These are phyloP conservation scores for Orgyia antiqua DNA, from an alignment of 2,888 invertebrate species.

Conservation along the genomic window DNA sequence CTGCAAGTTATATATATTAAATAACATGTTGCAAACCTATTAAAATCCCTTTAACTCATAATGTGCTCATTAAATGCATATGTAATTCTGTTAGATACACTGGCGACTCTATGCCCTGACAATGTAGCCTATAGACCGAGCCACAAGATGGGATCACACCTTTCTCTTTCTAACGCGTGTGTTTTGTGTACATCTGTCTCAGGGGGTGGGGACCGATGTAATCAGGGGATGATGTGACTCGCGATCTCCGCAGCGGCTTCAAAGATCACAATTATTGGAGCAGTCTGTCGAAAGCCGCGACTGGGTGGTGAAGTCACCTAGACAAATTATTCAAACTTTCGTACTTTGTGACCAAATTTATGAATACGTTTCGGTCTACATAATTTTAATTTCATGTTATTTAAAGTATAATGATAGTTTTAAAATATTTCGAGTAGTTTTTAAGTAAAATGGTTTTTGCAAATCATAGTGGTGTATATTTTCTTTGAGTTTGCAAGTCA, in stretches of 20 bases:
- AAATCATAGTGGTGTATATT: constrained; percentile 15
- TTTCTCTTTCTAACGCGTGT: constrained; percentile 43
- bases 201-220: constrained; percentile 75
- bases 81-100: constrained; percentile 63
- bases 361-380: constrained; percentile 6
- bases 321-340: constrained; percentile 51
- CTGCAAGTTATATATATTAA: too few relatives aligned
- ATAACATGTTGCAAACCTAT: too few relatives aligned
- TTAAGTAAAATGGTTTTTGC: constrained; percentile 15
- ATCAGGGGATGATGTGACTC: constrained; percentile 79
- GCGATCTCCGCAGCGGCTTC: constrained; percentile 72
- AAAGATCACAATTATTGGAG: constrained; percentile 77
- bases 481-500: constrained; percentile 17
- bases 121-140: constrained; percentile 76
- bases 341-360: constrained; percentile 17
- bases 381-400: constrained; percentile 5
- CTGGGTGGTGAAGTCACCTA: constrained; percentile 64
- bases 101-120: constrained; percentile 72
- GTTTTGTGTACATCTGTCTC: constrained; percentile 29
- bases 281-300: constrained; percentile 76
- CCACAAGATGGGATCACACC: constrained; percentile 81
- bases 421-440: constrained; percentile 13
- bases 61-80: constrained; percentile 43
- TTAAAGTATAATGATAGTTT: too few relatives aligned
- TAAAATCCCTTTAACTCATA: constrained; percentile 28